These are phyloP conservation scores for Pocillopora meandrina DNA, from an alignment of 92 coral and sea anemone species.

Conservation along the genomic window DNA sequence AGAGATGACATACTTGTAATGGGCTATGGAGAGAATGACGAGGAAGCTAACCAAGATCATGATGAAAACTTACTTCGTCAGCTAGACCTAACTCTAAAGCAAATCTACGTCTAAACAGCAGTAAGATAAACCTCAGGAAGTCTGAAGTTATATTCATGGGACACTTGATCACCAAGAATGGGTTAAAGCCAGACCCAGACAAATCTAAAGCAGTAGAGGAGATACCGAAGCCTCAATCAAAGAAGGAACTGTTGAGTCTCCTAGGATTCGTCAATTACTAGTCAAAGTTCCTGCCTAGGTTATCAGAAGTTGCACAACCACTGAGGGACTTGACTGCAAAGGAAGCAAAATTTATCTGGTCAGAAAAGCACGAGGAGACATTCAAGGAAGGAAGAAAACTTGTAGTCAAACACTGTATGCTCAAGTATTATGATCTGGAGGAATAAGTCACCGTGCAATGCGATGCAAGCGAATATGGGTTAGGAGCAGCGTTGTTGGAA, in stretches of 20 bases:
- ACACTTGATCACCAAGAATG: constrained; percentile 22
- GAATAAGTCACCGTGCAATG: constrained; percentile 30
- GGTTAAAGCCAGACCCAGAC: constrained; percentile 36
- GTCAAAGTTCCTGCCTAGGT: not conserved
- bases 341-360: constrained; percentile 42
- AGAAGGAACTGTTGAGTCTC: constrained; percentile 17
- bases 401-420: constrained; percentile 39
- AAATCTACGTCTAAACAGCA: not conserved
- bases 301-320: constrained; percentile 4
- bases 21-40: no score
- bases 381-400: constrained; percentile 28
- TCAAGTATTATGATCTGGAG: constrained; percentile 18
- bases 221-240: constrained; percentile 21
- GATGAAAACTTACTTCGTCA: no score
- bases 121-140: not conserved
- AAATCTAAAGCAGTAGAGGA: constrained; percentile 23
- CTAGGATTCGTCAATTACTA: constrained; percentile 24
- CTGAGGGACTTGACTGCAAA: constrained; percentile 33
- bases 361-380: constrained; percentile 37
- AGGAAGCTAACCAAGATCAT: no score
- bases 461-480: constrained; percentile 22
- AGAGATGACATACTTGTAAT: no score
- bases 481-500: constrained; percentile 46
- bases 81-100: no score
- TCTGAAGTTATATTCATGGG: constrained; percentile 29